Percentiles rank a stretch among this genome's conserved stretches.
Evolutionary conservation across 2,113 vertebrate genomes (phyloP).

Genomic region (Proteles cristata): DNA sequence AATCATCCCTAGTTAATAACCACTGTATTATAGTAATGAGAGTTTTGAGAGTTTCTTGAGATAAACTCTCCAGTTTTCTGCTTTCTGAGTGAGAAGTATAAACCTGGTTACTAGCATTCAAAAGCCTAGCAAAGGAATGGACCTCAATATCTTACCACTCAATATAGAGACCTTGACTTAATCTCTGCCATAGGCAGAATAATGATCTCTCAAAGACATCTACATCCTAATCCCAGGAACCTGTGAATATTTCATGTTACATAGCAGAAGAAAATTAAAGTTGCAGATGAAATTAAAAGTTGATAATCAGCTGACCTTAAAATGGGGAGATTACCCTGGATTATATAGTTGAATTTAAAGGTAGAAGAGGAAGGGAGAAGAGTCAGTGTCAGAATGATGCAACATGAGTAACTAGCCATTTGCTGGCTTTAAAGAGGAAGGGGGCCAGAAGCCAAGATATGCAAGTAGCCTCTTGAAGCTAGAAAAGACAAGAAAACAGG

Average conservation of each 20-base stretch:
- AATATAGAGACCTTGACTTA: conserved; percentile 24
- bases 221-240: background rate
- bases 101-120: background rate
- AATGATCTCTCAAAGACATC: conserved; percentile 24
- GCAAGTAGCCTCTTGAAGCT: background rate
- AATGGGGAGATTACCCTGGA: background rate
- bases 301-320: conserved; percentile 23
- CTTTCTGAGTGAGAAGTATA: background rate
- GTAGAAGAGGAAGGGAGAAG: background rate
- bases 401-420: background rate
- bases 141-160: background rate
- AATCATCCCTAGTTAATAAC: background rate
- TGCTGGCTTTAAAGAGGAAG: conserved; percentile 22
- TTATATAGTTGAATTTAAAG: background rate
- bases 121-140: background rate
- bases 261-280: background rate
- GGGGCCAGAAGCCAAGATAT: background rate
- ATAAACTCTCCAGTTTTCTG: conserved; percentile 15
- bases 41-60: conserved; percentile 15
- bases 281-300: conserved; percentile 1
- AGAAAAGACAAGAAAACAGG: conserved; percentile 8
- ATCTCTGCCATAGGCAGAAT: background rate
- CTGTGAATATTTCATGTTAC: background rate
- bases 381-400: background rate
- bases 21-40: background rate